Percentiles rank a stretch among this genome's conserved stretches.
Evolutionary conservation across 2,888 invertebrate genomes (phyloP).

Genomic region (Uloborus plumipes): DNA sequence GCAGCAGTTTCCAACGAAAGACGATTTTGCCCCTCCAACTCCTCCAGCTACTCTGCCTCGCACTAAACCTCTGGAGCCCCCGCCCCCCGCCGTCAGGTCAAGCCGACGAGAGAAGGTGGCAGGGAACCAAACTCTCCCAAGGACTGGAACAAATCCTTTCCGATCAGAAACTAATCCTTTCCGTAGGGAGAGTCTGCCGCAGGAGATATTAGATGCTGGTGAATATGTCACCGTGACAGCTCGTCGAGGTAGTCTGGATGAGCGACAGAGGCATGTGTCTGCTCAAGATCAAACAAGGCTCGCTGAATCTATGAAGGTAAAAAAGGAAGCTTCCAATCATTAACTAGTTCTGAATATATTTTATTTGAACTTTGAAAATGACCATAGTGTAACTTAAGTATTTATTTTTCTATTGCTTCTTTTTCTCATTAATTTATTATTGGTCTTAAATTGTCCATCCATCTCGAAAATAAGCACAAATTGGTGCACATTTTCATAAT

Average conservation of each 20-base stretch:
- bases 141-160: slow-evolving; percentile 53
- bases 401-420: too few relatives aligned
- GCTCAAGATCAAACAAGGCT: slow-evolving; percentile 27
- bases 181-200: slow-evolving; percentile 47
- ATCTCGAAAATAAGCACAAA: too few relatives aligned
- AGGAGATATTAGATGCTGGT: slow-evolving; percentile 22
- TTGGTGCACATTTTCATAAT: too few relatives aligned
- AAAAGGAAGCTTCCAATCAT: not conserved
- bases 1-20: not conserved
- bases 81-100: slow-evolving; percentile 26
- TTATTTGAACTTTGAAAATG: too few relatives aligned
- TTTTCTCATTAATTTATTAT: too few relatives aligned
- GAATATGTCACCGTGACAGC: slow-evolving; percentile 35
- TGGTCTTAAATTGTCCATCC: too few relatives aligned
- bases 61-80: slow-evolving; percentile 26
- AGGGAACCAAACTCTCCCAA: slow-evolving; percentile 14
- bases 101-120: slow-evolving; percentile 14
- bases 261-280: slow-evolving; percentile 19
- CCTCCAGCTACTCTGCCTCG: slow-evolving; percentile 39
- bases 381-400: too few relatives aligned
- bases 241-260: slow-evolving; percentile 45
- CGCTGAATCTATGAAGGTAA: slow-evolving; percentile 26
- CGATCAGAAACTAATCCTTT: slow-evolving; percentile 47
- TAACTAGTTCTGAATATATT: not conserved
- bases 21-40: slow-evolving; percentile 7